Evolutionary conservation across 2,888 invertebrate genomes (phyloP).

Genomic region (Dryocosmus kuriphilus): DNA sequence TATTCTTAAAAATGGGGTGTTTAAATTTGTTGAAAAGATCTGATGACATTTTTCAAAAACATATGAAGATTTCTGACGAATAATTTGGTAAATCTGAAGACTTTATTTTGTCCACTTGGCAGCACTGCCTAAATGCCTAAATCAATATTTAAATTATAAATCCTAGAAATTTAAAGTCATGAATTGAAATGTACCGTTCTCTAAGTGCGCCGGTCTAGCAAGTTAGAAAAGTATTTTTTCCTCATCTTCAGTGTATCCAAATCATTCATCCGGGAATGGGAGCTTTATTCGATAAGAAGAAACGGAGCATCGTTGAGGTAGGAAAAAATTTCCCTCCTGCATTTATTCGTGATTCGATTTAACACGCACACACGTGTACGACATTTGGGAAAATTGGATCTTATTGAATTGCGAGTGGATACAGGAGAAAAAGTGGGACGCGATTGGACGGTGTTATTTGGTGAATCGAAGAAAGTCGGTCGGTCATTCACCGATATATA

Average conservation of each 20-base stretch:
- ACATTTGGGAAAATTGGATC: conserved; percentile 57
- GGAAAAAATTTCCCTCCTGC: conserved; percentile 40
- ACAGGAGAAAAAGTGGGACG: conserved; percentile 19
- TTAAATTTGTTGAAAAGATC: too few species aligned
- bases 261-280: conserved; percentile 8
- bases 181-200: too few species aligned
- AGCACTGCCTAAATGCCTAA: too few species aligned
- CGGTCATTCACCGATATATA: conserved; percentile 25
- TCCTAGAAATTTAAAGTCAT: too few species aligned
- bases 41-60: too few species aligned
- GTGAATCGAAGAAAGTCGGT: conserved; percentile 13
- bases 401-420: conserved; percentile 42
- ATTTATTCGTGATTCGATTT: conserved; percentile 58
- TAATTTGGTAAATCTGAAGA: too few species aligned
- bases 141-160: too few species aligned
- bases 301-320: not conserved
- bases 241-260: not conserved
- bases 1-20: too few species aligned
- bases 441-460: conserved; percentile 7
- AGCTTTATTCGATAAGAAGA: conserved; percentile 11
- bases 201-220: not conserved
- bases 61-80: too few species aligned
- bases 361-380: conserved; percentile 46
- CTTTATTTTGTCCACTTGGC: too few species aligned
- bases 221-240: conserved; percentile 2